Conservation (phyloP, 2,113 vertebrate species). For the Antennarius striatus region DNA sequence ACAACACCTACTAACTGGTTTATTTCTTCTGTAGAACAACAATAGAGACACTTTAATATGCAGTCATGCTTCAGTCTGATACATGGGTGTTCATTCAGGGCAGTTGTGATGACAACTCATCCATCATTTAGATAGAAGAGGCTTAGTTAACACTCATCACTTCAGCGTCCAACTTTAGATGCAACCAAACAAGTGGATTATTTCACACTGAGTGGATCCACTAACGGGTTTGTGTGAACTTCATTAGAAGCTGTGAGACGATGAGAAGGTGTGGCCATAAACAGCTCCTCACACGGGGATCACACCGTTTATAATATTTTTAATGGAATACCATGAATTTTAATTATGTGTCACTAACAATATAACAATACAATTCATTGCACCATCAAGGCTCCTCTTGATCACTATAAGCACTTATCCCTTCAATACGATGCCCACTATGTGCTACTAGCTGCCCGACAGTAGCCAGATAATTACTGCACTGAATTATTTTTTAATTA, state of each 20-base stretch:
- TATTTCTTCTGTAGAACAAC: too few species aligned
- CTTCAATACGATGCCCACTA: background rate
- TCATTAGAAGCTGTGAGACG: too few species aligned
- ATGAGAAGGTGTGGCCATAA: too few species aligned
- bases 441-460: background rate
- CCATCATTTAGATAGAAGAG: background rate
- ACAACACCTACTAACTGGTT: too few species aligned
- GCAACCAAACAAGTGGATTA: too few species aligned
- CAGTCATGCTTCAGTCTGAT: constrained; percentile 3
- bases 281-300: too few species aligned
- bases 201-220: too few species aligned
- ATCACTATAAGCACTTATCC: background rate
- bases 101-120: background rate
- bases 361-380: background rate
- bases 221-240: too few species aligned
- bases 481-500: background rate
- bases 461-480: background rate
- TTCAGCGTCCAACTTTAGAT: background rate
- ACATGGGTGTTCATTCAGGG: background rate
- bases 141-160: background rate
- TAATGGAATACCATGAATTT: background rate
- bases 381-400: background rate
- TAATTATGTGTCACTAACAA: background rate
- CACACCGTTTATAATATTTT: background rate
- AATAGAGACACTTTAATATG: constrained; percentile 29